Conservation (phyloP, 2,113 vertebrate species). For the Sprattus sprattus region DNA sequence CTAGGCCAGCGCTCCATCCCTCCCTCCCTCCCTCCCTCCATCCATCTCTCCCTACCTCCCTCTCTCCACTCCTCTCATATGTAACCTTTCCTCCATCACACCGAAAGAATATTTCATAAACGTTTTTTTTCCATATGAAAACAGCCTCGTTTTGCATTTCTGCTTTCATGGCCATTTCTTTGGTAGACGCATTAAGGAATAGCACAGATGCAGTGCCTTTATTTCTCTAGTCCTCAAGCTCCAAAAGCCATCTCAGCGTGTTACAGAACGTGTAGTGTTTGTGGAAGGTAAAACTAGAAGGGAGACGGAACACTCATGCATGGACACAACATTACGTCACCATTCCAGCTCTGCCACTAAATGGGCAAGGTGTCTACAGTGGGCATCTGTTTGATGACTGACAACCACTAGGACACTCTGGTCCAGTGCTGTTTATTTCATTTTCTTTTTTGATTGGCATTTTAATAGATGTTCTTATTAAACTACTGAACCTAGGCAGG, state of each 20-base stretch:
- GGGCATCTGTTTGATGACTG: not conserved
- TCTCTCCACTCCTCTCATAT: not conserved
- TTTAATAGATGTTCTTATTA: not conserved
- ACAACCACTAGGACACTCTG: not conserved
- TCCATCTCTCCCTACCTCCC: not conserved
- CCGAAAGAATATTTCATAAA: constrained; percentile 2
- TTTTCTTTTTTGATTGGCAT: not conserved
- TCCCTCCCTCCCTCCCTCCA: not conserved
- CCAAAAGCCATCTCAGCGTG: not conserved
- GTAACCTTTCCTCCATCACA: not conserved
- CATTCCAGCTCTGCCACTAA: not conserved
- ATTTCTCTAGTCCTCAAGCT: not conserved
- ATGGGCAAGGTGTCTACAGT: not conserved
- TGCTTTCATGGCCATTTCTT: not conserved
- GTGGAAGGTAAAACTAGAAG: not conserved
- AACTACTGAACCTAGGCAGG: not conserved
- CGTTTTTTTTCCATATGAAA: not conserved
- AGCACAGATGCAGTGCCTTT: constrained; percentile 6
- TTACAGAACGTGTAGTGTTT: not conserved
- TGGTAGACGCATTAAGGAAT: not conserved
- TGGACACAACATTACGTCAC: not conserved
- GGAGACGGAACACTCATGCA: not conserved
- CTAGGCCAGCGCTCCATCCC: not conserved
- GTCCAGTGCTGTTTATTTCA: not conserved
- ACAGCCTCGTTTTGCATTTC: not conserved